phyloP scores from a whole-genome alignment of 2,888 invertebrate genomes.

The Portevinia maculata region DNA sequence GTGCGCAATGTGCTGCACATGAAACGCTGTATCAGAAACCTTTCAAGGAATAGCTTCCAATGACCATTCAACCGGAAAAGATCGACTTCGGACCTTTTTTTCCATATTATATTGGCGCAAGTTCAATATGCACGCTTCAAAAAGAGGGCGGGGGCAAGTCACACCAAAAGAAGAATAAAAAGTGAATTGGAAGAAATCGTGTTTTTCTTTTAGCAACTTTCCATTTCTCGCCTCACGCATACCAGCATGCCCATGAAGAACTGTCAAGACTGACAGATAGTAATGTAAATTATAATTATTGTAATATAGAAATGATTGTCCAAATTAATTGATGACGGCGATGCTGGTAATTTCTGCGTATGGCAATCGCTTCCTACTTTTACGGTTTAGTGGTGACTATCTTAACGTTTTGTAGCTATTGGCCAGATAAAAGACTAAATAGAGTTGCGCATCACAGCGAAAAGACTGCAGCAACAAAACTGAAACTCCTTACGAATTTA shows the following conservation, averaged over 20 bases:
- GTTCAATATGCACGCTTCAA: conserved; percentile 34
- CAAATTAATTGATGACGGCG: background rate
- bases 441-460: background rate
- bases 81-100: conserved; percentile 15
- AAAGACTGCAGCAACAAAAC: conserved; percentile 25
- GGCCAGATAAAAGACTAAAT: conserved; percentile 6
- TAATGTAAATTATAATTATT: conserved; percentile 15
- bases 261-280: conserved; percentile 50
- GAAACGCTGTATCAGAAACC: conserved; percentile 23
- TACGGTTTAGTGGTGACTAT: conserved; percentile 2
- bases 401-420: conserved; percentile 9
- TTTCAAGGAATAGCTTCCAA: conserved; percentile 24
- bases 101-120: conserved; percentile 13
- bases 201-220: conserved; percentile 32
- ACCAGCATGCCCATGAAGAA: conserved; percentile 19
- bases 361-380: background rate
- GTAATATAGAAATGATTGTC: too few species aligned
- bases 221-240: conserved; percentile 50
- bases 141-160: background rate
- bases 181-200: conserved; percentile 39
- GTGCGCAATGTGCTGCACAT: conserved; percentile 22
- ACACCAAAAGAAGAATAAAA: conserved; percentile 27
- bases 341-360: conserved; percentile 5
- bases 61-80: conserved; percentile 47
- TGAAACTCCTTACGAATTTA: conserved; percentile 29